These are phyloP conservation scores for Dastarcus helophoroides DNA, from an alignment of 2,888 invertebrate species.

Conservation along the genomic window DNA sequence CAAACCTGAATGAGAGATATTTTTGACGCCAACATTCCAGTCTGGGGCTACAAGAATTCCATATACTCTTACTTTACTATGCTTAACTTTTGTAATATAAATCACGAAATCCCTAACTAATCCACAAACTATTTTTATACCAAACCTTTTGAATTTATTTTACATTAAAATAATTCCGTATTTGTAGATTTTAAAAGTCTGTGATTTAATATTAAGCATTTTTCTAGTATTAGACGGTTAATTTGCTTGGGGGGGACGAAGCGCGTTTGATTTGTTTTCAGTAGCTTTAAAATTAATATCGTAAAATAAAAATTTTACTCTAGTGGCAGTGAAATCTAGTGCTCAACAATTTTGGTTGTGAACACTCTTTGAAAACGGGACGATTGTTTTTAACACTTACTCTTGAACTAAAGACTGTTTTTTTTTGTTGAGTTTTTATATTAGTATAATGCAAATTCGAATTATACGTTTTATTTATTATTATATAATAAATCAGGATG, in stretches of 20 bases:
- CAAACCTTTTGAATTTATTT: constrained; percentile 9
- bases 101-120: too few species aligned
- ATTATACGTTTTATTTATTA: constrained; percentile 9
- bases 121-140: constrained; percentile 12
- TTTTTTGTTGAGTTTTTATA: constrained; percentile 26
- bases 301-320: constrained; percentile 19
- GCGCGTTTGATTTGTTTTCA: constrained; percentile 10
- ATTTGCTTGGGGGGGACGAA: constrained; percentile 9
- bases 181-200: constrained; percentile 17
- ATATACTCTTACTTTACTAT: too few species aligned
- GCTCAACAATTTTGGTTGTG: constrained; percentile 32
- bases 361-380: constrained; percentile 22
- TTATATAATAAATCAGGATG: constrained; percentile 1
- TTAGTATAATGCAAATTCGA: constrained; percentile 12
- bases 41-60: too few species aligned
- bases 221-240: constrained; percentile 20
- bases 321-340: constrained; percentile 16
- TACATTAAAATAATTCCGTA: constrained; percentile 11
- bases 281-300: constrained; percentile 22
- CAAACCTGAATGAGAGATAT: too few species aligned
- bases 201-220: constrained; percentile 27
- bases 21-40: too few species aligned
- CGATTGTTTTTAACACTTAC: constrained; percentile 19
- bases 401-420: constrained; percentile 25
- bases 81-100: too few species aligned